Conservation (phyloP, 2,113 vertebrate genomes). For the Lampris incognitus region DNA sequence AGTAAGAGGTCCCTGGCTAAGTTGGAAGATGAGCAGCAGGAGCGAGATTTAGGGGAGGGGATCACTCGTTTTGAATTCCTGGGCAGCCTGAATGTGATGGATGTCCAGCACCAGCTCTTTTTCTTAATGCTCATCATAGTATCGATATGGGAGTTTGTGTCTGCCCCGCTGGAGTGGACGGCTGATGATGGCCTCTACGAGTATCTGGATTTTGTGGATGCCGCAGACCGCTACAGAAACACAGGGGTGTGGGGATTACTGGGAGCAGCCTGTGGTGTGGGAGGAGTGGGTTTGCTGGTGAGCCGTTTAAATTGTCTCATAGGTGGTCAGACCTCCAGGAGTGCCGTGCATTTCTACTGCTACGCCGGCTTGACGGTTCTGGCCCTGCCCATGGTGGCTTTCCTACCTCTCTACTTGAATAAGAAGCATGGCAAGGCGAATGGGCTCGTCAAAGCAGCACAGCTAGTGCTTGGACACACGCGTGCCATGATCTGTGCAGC, state of each 20-base stretch:
- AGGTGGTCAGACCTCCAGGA: conserved; percentile 23
- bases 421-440: conserved; percentile 60
- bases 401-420: conserved; percentile 81
- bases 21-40: not conserved
- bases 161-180: conserved; percentile 82
- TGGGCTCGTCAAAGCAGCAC: conserved; percentile 80
- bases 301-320: conserved; percentile 80
- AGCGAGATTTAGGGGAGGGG: not conserved
- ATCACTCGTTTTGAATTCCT: conserved; percentile 53
- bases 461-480: conserved; percentile 78
- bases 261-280: conserved; percentile 80
- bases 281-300: conserved; percentile 77
- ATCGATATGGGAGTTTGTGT: conserved; percentile 82
- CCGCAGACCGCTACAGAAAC: conserved; percentile 80
- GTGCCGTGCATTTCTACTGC: conserved; percentile 83
- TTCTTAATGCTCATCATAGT: conserved; percentile 79
- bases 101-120: conserved; percentile 81
- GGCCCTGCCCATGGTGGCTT: conserved; percentile 62
- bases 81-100: conserved; percentile 70
- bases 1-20: conserved; percentile 30
- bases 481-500: conserved; percentile 76
- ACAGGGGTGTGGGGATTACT: conserved; percentile 82
- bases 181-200: conserved; percentile 89
- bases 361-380: conserved; percentile 72
- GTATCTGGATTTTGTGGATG: conserved; percentile 89